phyloP scores from a whole-genome alignment of 1,140 invertebrate species.

The Drosophila grimshawi region DNA sequence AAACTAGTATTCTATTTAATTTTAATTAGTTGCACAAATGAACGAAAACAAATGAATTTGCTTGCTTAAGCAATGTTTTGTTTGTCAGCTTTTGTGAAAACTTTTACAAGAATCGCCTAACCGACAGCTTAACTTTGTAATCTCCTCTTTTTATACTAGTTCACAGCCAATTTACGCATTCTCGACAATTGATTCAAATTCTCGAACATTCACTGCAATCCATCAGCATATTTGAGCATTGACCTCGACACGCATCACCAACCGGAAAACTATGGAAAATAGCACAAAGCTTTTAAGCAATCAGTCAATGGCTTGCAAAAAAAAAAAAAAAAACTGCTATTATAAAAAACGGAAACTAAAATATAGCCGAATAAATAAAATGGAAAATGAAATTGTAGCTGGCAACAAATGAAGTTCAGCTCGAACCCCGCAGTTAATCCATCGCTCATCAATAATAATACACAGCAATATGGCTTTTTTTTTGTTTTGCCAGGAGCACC shows the following conservation, averaged over 20 bases:
- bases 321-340: neutral
- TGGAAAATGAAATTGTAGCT: constrained; percentile 15
- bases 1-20: constrained; percentile 10
- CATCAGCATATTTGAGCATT: constrained; percentile 49
- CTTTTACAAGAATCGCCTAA: neutral
- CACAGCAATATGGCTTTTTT: constrained; percentile 58
- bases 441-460: constrained; percentile 69
- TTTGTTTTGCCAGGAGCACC: constrained; percentile 31
- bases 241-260: constrained; percentile 32
- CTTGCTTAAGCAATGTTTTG: neutral
- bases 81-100: neutral
- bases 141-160: neutral
- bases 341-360: constrained; percentile 4
- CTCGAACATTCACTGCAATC: constrained; percentile 21
- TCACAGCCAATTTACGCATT: constrained; percentile 2
- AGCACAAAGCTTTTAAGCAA: constrained; percentile 59
- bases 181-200: constrained; percentile 6
- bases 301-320: constrained; percentile 26
- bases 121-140: neutral
- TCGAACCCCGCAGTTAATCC: constrained; percentile 25
- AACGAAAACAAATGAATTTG: constrained; percentile 8
- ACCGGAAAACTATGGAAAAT: constrained; percentile 31
- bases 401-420: constrained; percentile 25
- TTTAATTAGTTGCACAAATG: constrained; percentile 26
- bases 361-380: constrained; percentile 22